Conservation (phyloP, 2,113 vertebrate species). For the Choloepus hoffmanni region DNA sequence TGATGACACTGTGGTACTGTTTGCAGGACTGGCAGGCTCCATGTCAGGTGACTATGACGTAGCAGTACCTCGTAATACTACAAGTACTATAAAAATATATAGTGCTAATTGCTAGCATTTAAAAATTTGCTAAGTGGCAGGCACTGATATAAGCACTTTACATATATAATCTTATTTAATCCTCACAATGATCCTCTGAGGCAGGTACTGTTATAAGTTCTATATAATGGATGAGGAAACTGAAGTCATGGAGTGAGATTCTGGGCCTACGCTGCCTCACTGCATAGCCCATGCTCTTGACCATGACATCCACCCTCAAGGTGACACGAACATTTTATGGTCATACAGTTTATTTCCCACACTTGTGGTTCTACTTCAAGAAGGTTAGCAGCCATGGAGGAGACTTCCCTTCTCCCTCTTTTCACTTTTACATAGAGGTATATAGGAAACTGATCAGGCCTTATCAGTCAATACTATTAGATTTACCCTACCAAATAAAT, state of each 20-base stretch:
- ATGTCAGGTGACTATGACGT: rapidly evolving
- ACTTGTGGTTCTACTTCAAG: background rate
- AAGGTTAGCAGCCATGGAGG: background rate
- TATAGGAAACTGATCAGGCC: background rate
- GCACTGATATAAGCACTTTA: too few species aligned
- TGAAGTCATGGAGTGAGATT: background rate
- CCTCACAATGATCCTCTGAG: background rate
- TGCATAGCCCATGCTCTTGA: background rate
- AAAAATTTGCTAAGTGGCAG: background rate
- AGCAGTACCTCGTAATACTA: rapidly evolving
- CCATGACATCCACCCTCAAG: too few species aligned
- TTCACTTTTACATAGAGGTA: background rate
- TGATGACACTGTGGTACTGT: background rate
- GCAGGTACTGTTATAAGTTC: background rate
- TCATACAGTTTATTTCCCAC: background rate
- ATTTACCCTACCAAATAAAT: background rate
- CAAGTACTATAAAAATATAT: rapidly evolving
- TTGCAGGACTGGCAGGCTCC: background rate
- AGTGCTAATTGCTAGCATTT: background rate
- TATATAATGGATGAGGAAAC: background rate
- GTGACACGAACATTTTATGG: background rate
- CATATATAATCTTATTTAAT: background rate
- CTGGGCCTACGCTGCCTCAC: background rate
- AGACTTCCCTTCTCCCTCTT: background rate
- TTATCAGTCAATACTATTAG: background rate